A percentile compares a stretch with the other conserved stretches of the same genome.
phyloP scores from a whole-genome alignment of 2,888 invertebrate species.

The Acrobasis suavella region DNA sequence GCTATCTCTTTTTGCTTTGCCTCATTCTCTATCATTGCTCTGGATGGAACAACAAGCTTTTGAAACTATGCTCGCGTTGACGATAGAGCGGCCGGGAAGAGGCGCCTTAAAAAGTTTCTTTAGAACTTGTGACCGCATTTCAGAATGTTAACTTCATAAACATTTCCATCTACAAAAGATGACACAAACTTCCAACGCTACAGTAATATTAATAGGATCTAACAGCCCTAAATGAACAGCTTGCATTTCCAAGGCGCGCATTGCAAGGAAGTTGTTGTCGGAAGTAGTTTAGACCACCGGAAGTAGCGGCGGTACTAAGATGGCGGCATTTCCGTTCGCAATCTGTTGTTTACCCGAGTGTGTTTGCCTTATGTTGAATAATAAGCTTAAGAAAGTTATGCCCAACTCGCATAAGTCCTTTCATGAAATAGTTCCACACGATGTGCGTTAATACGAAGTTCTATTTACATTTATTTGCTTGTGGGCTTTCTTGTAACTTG shows the following conservation, averaged over 20 bases:
- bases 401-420: conserved; percentile 17
- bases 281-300: conserved; percentile 56
- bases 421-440: conserved; percentile 9
- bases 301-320: conserved; percentile 47
- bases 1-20: too few relatives aligned
- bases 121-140: too few relatives aligned
- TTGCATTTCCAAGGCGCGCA: conserved; percentile 23
- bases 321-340: conserved; percentile 45
- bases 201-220: conserved; percentile 4
- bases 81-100: too few relatives aligned
- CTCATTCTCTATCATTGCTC: too few relatives aligned
- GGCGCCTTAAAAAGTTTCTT: too few relatives aligned
- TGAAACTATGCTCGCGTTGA: too few relatives aligned
- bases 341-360: conserved; percentile 44
- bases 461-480: background rate
- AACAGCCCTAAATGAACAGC: conserved; percentile 27
- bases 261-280: conserved; percentile 48
- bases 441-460: background rate
- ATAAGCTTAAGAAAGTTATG: conserved; percentile 30
- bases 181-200: background rate
- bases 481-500: background rate
- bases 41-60: too few relatives aligned
- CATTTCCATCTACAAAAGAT: background rate
- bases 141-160: background rate
- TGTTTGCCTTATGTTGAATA: conserved; percentile 34